Conservation (phyloP, 64 coral and sea anemone species). For the Stichodactyla helianthus region DNA sequence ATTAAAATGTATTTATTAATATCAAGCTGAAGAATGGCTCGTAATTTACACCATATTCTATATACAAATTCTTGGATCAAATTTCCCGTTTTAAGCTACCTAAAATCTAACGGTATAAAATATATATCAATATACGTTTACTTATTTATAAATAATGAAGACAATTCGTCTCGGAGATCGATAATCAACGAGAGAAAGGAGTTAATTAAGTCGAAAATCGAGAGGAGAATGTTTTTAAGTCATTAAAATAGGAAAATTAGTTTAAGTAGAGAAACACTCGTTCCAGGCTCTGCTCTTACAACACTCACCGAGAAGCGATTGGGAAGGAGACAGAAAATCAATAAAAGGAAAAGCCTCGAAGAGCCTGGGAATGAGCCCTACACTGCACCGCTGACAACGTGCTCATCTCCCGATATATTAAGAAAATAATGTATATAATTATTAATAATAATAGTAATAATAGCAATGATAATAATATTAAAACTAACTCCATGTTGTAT, state of each 20-base stretch:
- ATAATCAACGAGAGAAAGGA: not conserved
- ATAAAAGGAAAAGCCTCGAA: not conserved
- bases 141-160: slow-evolving; percentile 19
- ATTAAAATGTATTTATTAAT: slow-evolving; percentile 17
- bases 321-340: not conserved
- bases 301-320: not conserved
- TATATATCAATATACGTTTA: not conserved
- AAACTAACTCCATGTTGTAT: not conserved
- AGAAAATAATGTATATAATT: too few relatives aligned
- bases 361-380: not conserved
- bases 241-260: not conserved
- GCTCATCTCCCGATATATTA: too few relatives aligned
- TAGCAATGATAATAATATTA: not conserved
- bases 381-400: not conserved
- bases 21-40: not conserved
- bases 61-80: not conserved
- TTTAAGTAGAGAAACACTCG: not conserved
- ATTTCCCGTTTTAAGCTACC: not conserved
- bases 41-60: slow-evolving; percentile 1
- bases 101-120: not conserved
- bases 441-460: not conserved
- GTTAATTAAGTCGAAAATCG: not conserved
- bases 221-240: not conserved
- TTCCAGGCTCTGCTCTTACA: not conserved
- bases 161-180: not conserved